Base-by-base conservation (phyloP, 1,140 invertebrate species). In the Hermetia illucens region DNA sequence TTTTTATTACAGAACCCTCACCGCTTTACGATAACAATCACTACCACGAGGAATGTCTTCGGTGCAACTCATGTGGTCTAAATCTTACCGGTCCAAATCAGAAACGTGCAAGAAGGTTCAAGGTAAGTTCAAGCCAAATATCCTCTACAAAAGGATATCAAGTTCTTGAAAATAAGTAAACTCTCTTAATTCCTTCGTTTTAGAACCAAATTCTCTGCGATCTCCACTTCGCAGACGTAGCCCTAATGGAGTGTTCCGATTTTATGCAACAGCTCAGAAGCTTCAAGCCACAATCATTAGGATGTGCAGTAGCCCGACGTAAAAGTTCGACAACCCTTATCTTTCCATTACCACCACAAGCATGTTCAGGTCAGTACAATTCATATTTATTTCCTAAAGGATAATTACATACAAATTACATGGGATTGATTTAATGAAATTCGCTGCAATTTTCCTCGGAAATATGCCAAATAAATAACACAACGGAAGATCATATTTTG, bases 181-280 rank as follows among this genome's bases (percentile, higher is more conserved):
- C 36, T 36, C 34, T 35, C 19, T 38, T 34, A 37, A 5, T 35
- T 38, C 22, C 16, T 35, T 10, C 24, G 9, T 36, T 18, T 19
- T 29, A 59, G 55, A 61, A 61, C 52, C 58, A 61, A 43, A 61
- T 61, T 42, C 48, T 61, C 40, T 61, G 58, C 51, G 58, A 61
- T 49, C 50, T 61, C 47, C 58, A 61, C 46, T 61, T 61, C 47
- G 58, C 58, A 50, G 88, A 94, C 79, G 86, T 93, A 44, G 82
- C 86, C 58, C 82, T 92, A 50, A 89, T 91, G 84, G 87, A 91
- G 77, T 87, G 82, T 68, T 88, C 84, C 40, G 88, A 92, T 72
- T 93, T 92, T 66, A 90, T 93, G 84, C 86, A 91, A 65, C 88
- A 93, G 68, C 74, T 94, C 54, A 77, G 88, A 50, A 84, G 84